A percentile compares a stretch with the other conserved stretches of the same genome.
Conservation (phyloP, 1,140 invertebrate genomes). For the Aphelenchoides besseyi region DNA sequence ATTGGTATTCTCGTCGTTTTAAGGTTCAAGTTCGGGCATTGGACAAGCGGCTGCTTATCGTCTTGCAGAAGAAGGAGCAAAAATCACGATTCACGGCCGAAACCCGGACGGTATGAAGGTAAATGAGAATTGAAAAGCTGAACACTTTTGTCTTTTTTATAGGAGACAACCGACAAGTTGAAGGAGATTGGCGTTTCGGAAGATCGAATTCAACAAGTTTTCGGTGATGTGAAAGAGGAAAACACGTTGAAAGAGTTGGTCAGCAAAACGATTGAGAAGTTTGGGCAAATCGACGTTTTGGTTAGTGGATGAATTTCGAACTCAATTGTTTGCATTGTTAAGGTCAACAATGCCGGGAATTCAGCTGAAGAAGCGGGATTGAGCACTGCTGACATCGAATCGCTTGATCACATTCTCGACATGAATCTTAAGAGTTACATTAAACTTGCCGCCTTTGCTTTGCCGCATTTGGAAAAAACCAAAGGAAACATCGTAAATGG, state of each 20-base stretch:
- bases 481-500: conserved; percentile 52
- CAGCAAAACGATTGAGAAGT: conserved; percentile 40
- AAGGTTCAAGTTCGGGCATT: conserved; percentile 12
- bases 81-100: conserved; percentile 21
- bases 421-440: conserved; percentile 40
- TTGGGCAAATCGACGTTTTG: conserved; percentile 43
- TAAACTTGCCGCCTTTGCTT: conserved; percentile 23
- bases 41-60: conserved; percentile 20
- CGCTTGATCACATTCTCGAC: conserved; percentile 40
- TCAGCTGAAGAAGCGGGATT: conserved; percentile 26
- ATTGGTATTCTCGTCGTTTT: no score
- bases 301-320: conserved; percentile 20
- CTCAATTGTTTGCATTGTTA: conserved; percentile 12
- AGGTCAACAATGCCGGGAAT: conserved; percentile 42
- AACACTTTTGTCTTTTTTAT: conserved; percentile 13
- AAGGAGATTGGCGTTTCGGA: conserved; percentile 22
- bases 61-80: conserved; percentile 19
- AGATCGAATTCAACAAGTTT: conserved; percentile 33
- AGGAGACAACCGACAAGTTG: conserved; percentile 32
- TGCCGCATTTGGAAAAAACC: conserved; percentile 33
- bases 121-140: not conserved
- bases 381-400: conserved; percentile 22
- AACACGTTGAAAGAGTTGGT: conserved; percentile 31
- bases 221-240: conserved; percentile 39
- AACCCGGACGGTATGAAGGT: conserved; percentile 24